Evolutionary conservation across 2,888 invertebrate species (phyloP), one percentile per base, ranked within the genome.

Genomic region (Platyscelio sp.): DNA sequence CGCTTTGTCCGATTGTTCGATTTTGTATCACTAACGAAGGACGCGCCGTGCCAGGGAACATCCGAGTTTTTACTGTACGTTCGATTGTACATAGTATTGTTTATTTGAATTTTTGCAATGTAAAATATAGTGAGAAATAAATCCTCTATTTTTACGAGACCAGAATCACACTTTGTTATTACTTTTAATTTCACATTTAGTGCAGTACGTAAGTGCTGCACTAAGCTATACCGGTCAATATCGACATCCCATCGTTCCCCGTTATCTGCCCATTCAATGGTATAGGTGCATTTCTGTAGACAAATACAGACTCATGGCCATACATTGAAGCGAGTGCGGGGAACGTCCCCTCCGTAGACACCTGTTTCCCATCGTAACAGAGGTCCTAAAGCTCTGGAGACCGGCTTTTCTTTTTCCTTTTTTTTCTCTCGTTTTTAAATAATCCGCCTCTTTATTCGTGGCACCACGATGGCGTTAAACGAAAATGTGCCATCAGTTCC

Each of bases 51-150:
- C n/a, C n/a, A n/a, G n/a, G 38, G 82, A 82, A 58, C 82, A 46
- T 82, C 82, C 76, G 76, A 82, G 82, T 76, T 82, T 82, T 82
- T 75, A 76, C 67, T 82, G 76, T 60, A 29, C 65, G 29, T 76
- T 71, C 22, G 71, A 82, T 76, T 82, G 76, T 82, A 82, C 82
- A 65, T 71, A 65, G 40, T 18, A 71, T 82, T 75, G 81, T 63
- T 63, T 70, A 70, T 54, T 76, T 82, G 40, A 68, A 71, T 27
- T 18, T 71, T 71, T 65, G 71, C 82, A 76, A 82, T 82, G 82
- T 82, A 82, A 60, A 56, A 76, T 76, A 82, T 82, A 82, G 82
- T 76, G 63, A 76, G 65, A 82, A n/a, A 82, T 82, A 82, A 82
- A 82, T 76, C 51, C 71, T 82, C 29, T 70, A 33, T 82, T 82